Conservation (phyloP, 2,113 vertebrate genomes). For the Tachycineta bicolor region DNA sequence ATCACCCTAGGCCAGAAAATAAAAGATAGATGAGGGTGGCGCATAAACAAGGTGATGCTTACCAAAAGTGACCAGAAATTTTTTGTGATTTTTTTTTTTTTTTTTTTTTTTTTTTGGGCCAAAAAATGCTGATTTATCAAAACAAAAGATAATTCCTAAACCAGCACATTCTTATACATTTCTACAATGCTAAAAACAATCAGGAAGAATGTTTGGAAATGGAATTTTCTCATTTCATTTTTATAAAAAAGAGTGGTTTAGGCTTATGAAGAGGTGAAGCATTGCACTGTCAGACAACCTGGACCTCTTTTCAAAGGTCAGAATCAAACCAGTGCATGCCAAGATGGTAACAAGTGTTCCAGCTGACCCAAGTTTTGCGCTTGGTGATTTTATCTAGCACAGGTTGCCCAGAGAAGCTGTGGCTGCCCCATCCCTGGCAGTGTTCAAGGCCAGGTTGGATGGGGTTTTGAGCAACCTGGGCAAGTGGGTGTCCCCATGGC, state of each 20-base stretch:
- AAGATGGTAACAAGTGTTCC: neutral
- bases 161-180: neutral
- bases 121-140: neutral
- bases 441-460: neutral
- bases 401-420: neutral
- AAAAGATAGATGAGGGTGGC: neutral
- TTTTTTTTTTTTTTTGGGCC: fast-evolving
- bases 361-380: neutral
- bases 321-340: neutral
- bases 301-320: neutral
- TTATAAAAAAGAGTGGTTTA: neutral
- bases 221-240: neutral
- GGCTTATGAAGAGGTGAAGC: neutral
- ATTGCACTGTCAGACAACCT: neutral
- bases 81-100: fast-evolving
- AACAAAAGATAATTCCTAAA: neutral
- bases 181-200: neutral
- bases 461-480: neutral
- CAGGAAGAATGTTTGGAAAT: neutral
- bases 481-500: no score
- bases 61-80: neutral
- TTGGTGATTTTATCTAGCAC: neutral
- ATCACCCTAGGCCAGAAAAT: neutral
- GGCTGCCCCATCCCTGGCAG: neutral
- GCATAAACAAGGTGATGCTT: neutral